Evolutionary conservation across 2,113 vertebrate genomes (phyloP).

Genomic region (Dasyprocta punctata): DNA sequence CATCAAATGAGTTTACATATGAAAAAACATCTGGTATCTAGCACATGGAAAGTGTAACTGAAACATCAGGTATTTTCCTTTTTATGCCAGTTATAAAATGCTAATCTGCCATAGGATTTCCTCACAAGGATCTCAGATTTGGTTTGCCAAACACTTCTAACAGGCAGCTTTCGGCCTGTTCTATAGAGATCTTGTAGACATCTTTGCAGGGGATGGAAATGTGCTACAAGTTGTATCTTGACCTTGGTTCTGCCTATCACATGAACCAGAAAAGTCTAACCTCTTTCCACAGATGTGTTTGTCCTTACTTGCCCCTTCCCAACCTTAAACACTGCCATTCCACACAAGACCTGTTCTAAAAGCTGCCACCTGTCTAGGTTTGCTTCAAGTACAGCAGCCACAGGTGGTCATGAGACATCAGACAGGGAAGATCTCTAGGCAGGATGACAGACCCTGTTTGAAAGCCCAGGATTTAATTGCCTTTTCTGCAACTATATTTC

Average conservation of each 20-base stretch:
- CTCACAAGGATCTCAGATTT: neutral
- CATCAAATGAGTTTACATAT: too few relatives aligned
- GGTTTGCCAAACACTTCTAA: neutral
- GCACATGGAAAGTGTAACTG: neutral
- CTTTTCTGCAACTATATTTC: neutral
- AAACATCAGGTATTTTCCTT: neutral
- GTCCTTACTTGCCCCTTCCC: neutral
- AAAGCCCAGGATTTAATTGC: neutral
- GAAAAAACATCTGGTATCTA: neutral
- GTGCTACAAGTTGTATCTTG: neutral
- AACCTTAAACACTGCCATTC: neutral
- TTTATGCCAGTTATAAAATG: neutral
- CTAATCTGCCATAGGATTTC: neutral
- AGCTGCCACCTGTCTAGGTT: neutral
- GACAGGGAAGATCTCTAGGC: neutral
- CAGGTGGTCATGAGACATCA: neutral
- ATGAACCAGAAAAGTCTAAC: neutral
- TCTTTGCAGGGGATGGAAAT: neutral
- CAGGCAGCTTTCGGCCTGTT: neutral
- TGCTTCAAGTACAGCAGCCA: neutral
- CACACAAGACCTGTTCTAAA: neutral
- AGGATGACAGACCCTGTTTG: neutral
- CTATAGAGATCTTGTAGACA: neutral
- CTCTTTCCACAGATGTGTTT: neutral
- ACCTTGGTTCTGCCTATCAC: neutral